Evolutionary conservation across 2,113 vertebrate species (phyloP).

Genomic region (Campylomormyrus tamandua): DNA sequence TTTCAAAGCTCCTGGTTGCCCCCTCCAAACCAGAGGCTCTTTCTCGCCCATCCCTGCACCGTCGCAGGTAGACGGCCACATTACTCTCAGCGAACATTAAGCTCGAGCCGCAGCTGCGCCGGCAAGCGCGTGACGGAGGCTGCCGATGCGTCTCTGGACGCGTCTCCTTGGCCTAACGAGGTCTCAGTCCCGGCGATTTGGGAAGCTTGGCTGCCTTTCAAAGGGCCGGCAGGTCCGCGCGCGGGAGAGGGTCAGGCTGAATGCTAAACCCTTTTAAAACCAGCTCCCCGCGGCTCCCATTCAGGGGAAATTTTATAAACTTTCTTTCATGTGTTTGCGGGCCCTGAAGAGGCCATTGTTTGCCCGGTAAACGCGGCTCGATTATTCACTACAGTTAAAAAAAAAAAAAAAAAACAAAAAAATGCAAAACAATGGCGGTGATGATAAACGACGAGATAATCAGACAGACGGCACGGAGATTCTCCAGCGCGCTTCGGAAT

Average conservation of each 20-base stretch:
- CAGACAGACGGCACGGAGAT: background rate
- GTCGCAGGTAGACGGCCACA: background rate
- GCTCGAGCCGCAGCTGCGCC: background rate
- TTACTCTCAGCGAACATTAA: constrained; percentile 20
- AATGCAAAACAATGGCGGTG: constrained; percentile 8
- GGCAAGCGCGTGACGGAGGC: background rate
- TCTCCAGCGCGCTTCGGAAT: background rate
- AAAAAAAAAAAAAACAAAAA: background rate
- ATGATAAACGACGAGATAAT: constrained; percentile 23
- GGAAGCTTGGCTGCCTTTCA: constrained; percentile 35
- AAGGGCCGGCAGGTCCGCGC: constrained; percentile 22
- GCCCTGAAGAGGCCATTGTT: constrained; percentile 8
- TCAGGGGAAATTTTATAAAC: constrained; percentile 45
- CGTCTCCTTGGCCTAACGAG: constrained; percentile 27
- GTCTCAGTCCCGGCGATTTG: constrained; percentile 22
- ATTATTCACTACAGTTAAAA: constrained; percentile 20
- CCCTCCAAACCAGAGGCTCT: background rate
- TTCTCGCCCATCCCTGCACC: background rate
- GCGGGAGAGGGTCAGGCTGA: constrained; percentile 32
- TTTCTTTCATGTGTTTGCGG: constrained; percentile 13
- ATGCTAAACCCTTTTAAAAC: constrained; percentile 39
- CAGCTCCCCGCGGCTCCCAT: constrained; percentile 41
- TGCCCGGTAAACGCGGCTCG: background rate
- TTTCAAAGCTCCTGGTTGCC: background rate
- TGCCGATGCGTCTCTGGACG: background rate